Evolutionary conservation across 2,888 invertebrate genomes (phyloP).

Genomic region (Rhamphomyia laevipes): DNA sequence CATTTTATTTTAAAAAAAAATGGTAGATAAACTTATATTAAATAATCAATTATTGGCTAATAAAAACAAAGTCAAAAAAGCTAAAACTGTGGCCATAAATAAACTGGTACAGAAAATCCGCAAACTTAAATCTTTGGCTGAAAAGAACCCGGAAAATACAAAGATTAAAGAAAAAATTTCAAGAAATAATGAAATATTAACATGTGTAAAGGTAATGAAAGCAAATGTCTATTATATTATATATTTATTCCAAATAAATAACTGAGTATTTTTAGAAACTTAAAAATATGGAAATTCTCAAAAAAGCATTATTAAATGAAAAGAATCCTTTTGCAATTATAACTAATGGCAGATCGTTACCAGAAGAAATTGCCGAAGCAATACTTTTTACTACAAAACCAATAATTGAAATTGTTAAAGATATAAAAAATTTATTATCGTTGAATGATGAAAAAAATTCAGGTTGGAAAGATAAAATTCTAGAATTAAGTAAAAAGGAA

Average conservation of each 20-base stretch:
- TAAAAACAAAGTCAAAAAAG: conserved; percentile 27
- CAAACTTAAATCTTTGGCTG: conserved; percentile 24
- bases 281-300: conserved; percentile 24
- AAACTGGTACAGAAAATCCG: conserved; percentile 31
- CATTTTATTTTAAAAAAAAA: too few relatives aligned
- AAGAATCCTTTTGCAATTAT: conserved; percentile 23
- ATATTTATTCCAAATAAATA: not conserved
- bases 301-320: conserved; percentile 21
- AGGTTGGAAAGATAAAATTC: conserved; percentile 25
- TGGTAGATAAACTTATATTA: too few relatives aligned
- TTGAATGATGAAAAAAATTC: conserved; percentile 16
- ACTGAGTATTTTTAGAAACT: conserved; percentile 18
- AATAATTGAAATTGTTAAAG: conserved; percentile 18
- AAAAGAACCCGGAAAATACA: conserved; percentile 23
- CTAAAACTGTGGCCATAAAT: conserved; percentile 26
- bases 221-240: not conserved
- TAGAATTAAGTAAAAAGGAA: conserved; percentile 24
- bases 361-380: conserved; percentile 29
- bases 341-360: conserved; percentile 26
- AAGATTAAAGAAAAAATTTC: conserved; percentile 23
- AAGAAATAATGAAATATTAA: conserved; percentile 21
- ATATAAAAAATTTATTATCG: conserved; percentile 19
- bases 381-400: conserved; percentile 27
- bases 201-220: conserved; percentile 21
- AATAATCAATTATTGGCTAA: conserved; percentile 26